Evolutionary conservation across 1,140 invertebrate species (phyloP).

Genomic region (Anastrepha ludens): DNA sequence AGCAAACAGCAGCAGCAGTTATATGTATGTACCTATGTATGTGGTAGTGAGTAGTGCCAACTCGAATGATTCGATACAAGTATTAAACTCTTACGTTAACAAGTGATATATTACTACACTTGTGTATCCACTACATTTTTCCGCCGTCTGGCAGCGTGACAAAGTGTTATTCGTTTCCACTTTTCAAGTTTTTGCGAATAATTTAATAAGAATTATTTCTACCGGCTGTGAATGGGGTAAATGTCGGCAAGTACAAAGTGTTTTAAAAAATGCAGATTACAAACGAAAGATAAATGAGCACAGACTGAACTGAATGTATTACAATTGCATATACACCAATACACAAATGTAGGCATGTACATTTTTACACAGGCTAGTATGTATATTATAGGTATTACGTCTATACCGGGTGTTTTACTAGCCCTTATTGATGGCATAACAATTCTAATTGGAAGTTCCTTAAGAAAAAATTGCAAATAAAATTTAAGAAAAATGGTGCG

Average conservation of each 20-base stretch:
- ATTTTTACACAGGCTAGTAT: too few relatives aligned
- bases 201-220: slow-evolving; percentile 49
- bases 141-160: slow-evolving; percentile 40
- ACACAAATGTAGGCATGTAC: too few relatives aligned
- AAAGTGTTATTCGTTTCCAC: slow-evolving; percentile 26
- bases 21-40: background rate
- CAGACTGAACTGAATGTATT: background rate
- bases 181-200: slow-evolving; percentile 52
- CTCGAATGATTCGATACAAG: background rate
- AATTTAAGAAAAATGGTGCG: too few relatives aligned
- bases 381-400: too few relatives aligned
- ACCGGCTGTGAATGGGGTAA: slow-evolving; percentile 31
- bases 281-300: slow-evolving; percentile 12
- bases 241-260: slow-evolving; percentile 32
- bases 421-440: too few relatives aligned
- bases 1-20: background rate
- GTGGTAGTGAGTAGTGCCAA: background rate
- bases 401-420: too few relatives aligned
- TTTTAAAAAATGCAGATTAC: slow-evolving; percentile 24
- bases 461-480: too few relatives aligned
- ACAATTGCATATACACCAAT: background rate
- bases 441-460: too few relatives aligned
- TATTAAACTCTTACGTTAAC: background rate
- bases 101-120: slow-evolving; percentile 45
- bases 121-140: background rate